These are phyloP conservation scores for Hylia prasina DNA, from an alignment of 2,113 vertebrate species.

Conservation along the genomic window DNA sequence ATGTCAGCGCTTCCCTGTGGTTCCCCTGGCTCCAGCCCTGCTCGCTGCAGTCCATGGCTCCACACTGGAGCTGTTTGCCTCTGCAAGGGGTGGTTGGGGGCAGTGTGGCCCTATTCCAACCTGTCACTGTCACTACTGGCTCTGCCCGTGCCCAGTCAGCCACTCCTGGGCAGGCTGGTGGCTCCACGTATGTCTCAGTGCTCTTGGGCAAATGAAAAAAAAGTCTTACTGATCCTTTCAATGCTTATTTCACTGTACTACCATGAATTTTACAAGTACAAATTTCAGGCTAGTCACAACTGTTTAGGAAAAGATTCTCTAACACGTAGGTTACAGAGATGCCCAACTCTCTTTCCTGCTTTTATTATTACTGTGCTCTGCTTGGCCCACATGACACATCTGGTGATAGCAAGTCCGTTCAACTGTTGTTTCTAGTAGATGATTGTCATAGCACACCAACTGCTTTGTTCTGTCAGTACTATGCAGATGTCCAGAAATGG, in stretches of 20 bases:
- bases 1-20: accelerated
- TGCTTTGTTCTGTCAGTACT: background rate
- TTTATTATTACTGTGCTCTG: background rate
- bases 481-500: background rate
- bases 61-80: background rate
- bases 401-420: background rate
- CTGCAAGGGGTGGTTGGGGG: accelerated
- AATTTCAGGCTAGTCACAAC: background rate
- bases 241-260: background rate
- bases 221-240: background rate
- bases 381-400: background rate
- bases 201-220: accelerated
- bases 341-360: background rate
- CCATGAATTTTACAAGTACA: background rate
- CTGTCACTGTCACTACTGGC: accelerated
- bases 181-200: background rate
- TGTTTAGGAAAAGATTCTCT: background rate
- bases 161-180: background rate
- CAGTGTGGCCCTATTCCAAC: accelerated
- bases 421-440: background rate
- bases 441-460: background rate
- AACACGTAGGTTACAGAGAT: accelerated
- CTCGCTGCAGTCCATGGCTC: accelerated
- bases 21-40: background rate
- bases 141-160: accelerated